Percentiles rank a stretch among this genome's conserved stretches.
phyloP scores from a whole-genome alignment of 2,797 vertebrate genomes.

The Sebastes itinus region DNA sequence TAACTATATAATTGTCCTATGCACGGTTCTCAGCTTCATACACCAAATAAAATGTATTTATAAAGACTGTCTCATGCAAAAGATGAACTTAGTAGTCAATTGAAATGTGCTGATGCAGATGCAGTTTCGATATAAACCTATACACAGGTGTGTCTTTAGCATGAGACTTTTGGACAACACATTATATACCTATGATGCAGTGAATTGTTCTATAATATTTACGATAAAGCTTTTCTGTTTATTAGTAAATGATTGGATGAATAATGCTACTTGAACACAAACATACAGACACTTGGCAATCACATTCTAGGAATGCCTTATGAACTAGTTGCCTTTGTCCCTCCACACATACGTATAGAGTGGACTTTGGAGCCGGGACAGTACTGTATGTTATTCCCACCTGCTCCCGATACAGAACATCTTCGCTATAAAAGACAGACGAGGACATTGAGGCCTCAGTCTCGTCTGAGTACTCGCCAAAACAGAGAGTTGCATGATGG shows the following conservation, averaged over 20 bases:
- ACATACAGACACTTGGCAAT: background rate
- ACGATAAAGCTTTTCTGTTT: background rate
- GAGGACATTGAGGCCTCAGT: background rate
- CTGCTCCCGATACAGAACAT: background rate
- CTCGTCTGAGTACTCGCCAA: conserved; percentile 6
- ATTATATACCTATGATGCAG: too few relatives aligned
- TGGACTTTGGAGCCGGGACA: conserved; percentile 73
- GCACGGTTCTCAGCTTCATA: background rate
- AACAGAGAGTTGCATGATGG: conserved; percentile 1
- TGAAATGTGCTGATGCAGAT: background rate
- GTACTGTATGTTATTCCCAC: conserved; percentile 24
- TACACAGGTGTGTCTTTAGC: conserved; percentile 53
- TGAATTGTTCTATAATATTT: too few relatives aligned
- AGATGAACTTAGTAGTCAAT: background rate
- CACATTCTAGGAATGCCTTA: background rate
- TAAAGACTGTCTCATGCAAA: background rate
- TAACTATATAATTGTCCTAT: conserved; percentile 1
- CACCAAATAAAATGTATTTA: too few relatives aligned
- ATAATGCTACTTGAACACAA: background rate
- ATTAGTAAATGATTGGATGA: background rate
- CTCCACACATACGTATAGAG: conserved; percentile 53
- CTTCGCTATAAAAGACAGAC: conserved; percentile 7
- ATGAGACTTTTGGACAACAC: conserved; percentile 9
- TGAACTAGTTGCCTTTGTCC: conserved; percentile 64
- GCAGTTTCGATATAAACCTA: background rate